These are phyloP conservation scores for Xanthia togata DNA, from an alignment of 2,888 invertebrate genomes.

Conservation along the genomic window DNA sequence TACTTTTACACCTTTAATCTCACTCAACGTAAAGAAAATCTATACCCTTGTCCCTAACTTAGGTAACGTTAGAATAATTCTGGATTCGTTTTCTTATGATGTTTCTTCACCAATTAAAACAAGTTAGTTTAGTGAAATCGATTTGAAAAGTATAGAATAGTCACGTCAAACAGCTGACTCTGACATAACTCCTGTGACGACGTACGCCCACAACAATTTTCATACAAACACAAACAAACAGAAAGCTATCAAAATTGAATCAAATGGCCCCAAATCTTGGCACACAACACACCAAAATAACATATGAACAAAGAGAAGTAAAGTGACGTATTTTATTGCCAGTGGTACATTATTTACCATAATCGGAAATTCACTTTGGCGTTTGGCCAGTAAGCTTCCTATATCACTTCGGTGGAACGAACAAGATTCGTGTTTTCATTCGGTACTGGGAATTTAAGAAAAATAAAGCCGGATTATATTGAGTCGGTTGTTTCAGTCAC, in stretches of 20 bases:
- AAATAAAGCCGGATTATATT: slow-evolving; percentile 34
- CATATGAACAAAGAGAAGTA: slow-evolving; percentile 56
- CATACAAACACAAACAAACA: slow-evolving; percentile 41
- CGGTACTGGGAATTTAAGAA: slow-evolving; percentile 26
- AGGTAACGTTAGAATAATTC: neutral
- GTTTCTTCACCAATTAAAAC: neutral
- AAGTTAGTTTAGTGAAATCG: too few relatives aligned
- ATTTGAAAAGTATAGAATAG: neutral
- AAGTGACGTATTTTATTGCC: slow-evolving; percentile 66
- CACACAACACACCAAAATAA: slow-evolving; percentile 65
- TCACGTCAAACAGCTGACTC: neutral
- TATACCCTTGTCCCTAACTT: neutral
- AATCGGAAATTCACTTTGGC: slow-evolving; percentile 85
- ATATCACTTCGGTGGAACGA: slow-evolving; percentile 64
- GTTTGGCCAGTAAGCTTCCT: slow-evolving; percentile 77
- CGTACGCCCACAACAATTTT: neutral
- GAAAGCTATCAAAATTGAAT: slow-evolving; percentile 61
- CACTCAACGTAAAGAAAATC: neutral
- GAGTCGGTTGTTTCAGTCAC: neutral
- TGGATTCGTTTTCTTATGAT: neutral
- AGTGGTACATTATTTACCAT: slow-evolving; percentile 76
- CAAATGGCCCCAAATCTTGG: slow-evolving; percentile 62
- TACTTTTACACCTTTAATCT: neutral
- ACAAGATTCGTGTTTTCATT: slow-evolving; percentile 60
- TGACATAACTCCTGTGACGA: too few relatives aligned